Percentiles rank a stretch among this genome's conserved stretches.
phyloP scores from a whole-genome alignment of 2,797 vertebrate species.

The Chelon auratus region DNA sequence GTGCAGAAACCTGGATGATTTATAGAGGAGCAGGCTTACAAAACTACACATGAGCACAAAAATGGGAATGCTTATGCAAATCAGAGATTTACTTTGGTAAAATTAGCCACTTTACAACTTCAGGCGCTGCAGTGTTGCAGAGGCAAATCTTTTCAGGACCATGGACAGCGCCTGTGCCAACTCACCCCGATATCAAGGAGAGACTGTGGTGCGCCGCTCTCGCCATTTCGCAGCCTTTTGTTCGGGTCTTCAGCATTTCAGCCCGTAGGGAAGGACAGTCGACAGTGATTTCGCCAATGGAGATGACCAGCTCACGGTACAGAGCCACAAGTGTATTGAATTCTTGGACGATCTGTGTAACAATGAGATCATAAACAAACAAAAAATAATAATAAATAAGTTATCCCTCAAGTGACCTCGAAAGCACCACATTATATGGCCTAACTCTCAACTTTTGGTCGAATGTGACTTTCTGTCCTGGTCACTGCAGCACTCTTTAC shows the following conservation, averaged over 20 bases:
- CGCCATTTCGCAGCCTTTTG: constrained; percentile 96
- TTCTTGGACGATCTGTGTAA: constrained; percentile 96
- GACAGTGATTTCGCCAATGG: constrained; percentile 93
- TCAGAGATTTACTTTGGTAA: constrained; percentile 37
- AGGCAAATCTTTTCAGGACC: constrained; percentile 40
- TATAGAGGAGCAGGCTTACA: constrained; percentile 33
- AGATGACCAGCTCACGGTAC: constrained; percentile 97
- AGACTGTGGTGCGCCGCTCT: constrained; percentile 94
- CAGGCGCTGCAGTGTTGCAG: constrained; percentile 31
- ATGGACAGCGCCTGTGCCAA: constrained; percentile 54
- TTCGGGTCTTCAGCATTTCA: constrained; percentile 94
- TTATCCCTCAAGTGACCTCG: background rate
- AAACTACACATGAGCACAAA: constrained; percentile 3
- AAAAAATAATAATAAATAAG: constrained; percentile 7
- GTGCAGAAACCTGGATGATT: constrained; percentile 31
- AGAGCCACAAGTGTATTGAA: constrained; percentile 98
- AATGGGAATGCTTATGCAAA: constrained; percentile 46
- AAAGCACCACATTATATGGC: background rate
- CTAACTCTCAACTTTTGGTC: constrained; percentile 10
- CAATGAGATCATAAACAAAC: constrained; percentile 33
- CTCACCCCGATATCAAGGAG: constrained; percentile 95
- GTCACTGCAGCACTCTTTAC: constrained; percentile 22
- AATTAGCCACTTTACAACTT: constrained; percentile 40
- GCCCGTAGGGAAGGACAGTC: constrained; percentile 91
- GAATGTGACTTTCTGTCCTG: background rate